A percentile compares a stretch with the other conserved stretches of the same genome.
Evolutionary conservation across 2,797 vertebrate genomes (phyloP).

Genomic region (Gastrophryne carolinensis): DNA sequence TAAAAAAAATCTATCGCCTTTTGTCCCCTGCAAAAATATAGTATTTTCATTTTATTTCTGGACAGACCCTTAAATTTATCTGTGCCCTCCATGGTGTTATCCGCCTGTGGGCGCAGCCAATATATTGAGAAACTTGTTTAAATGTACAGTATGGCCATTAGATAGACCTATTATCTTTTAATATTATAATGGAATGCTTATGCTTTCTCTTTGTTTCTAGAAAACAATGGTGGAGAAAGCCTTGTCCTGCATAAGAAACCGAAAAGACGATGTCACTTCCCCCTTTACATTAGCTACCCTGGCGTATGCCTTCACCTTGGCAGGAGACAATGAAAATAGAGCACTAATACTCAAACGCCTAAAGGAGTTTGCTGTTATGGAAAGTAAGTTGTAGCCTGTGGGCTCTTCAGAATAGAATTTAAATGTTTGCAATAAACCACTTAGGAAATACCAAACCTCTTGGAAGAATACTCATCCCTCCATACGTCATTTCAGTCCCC

Average conservation of each 20-base stretch:
- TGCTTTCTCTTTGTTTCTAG: neutral
- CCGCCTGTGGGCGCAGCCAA: too few species aligned
- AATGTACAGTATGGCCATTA: neutral
- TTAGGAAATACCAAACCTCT: too few species aligned
- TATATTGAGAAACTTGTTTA: neutral
- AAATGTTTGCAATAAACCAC: too few species aligned
- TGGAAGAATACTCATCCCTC: too few species aligned
- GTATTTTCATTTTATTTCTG: neutral
- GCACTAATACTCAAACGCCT: slow-evolving; percentile 64
- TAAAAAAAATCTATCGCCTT: too few species aligned
- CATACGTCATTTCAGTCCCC: neutral
- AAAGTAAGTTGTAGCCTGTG: slow-evolving; percentile 55
- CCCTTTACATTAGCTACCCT: slow-evolving; percentile 73
- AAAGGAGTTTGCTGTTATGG: slow-evolving; percentile 50
- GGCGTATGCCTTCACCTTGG: slow-evolving; percentile 79
- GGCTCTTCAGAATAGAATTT: neutral
- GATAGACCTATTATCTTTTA: neutral
- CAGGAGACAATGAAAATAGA: slow-evolving; percentile 64
- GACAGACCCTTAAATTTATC: too few species aligned
- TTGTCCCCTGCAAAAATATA: neutral
- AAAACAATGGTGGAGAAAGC: slow-evolving; percentile 60
- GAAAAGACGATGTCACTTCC: slow-evolving; percentile 57
- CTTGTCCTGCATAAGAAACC: slow-evolving; percentile 64
- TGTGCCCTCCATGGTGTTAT: too few species aligned
- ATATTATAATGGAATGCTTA: neutral